These are phyloP conservation scores for Siniperca scherzeri DNA, from an alignment of 2,797 vertebrate genomes.

Conservation along the genomic window DNA sequence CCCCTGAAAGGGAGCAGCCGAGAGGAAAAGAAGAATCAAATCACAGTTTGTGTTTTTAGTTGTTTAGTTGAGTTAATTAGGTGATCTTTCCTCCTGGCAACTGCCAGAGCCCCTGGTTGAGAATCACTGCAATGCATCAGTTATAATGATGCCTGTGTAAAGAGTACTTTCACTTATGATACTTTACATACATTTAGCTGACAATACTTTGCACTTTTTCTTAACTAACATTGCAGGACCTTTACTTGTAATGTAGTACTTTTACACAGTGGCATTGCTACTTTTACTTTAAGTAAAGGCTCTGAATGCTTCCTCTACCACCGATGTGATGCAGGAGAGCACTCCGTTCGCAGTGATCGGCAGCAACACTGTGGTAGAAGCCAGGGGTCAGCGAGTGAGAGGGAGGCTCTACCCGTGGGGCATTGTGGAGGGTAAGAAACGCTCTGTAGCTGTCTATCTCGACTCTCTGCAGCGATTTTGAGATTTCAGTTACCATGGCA, in stretches of 20 bases:
- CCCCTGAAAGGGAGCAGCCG: too few relatives aligned
- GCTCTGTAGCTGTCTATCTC: neutral
- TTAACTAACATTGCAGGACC: too few relatives aligned
- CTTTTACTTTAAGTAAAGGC: neutral
- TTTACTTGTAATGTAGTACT: neutral
- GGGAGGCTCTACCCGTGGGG: constrained; percentile 97
- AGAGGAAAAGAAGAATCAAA: too few relatives aligned
- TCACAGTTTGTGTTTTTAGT: neutral
- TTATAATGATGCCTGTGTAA: too few relatives aligned
- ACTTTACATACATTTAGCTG: neutral
- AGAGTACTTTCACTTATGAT: neutral
- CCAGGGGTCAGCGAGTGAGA: constrained; percentile 93
- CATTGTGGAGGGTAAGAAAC: constrained; percentile 93
- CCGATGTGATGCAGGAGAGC: constrained; percentile 87
- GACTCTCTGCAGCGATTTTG: too few relatives aligned
- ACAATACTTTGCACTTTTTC: neutral
- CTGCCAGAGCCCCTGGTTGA: neutral
- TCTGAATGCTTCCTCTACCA: neutral
- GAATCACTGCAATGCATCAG: neutral
- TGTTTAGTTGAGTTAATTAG: neutral
- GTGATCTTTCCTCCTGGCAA: neutral
- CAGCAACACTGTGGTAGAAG: constrained; percentile 96
- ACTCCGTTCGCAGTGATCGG: constrained; percentile 96
- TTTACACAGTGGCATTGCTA: too few relatives aligned
- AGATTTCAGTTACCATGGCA: neutral